phyloP scores from a whole-genome alignment of 2,113 vertebrate species.

The Nothobranchius kuhntae region DNA sequence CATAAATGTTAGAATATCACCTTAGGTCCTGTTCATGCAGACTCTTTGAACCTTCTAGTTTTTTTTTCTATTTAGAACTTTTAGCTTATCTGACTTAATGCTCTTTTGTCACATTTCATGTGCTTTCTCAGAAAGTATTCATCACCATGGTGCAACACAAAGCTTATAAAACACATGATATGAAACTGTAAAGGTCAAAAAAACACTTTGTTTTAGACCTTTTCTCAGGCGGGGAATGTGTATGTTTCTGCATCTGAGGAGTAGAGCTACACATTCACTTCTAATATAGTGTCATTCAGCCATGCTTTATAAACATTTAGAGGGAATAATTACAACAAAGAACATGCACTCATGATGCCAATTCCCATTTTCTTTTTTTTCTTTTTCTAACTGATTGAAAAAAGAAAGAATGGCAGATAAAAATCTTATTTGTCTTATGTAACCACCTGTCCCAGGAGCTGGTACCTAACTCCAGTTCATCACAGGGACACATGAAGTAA shows the following conservation, averaged over 20 bases:
- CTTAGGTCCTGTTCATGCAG: too few relatives aligned
- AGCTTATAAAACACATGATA: neutral
- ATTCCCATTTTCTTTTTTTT: too few relatives aligned
- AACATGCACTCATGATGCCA: neutral
- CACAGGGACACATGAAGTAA: too few relatives aligned
- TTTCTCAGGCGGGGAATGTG: neutral
- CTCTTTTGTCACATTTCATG: neutral
- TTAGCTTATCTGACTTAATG: neutral
- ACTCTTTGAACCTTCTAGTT: too few relatives aligned
- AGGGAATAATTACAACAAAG: neutral
- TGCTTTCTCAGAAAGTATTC: neutral
- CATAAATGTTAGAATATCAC: too few relatives aligned
- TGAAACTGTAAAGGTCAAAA: slow-evolving; percentile 6
- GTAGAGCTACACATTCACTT: slow-evolving; percentile 9
- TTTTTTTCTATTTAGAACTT: too few relatives aligned
- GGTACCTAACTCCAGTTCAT: too few relatives aligned
- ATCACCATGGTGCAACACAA: slow-evolving; percentile 6
- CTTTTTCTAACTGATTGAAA: too few relatives aligned
- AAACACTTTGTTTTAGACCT: slow-evolving; percentile 5
- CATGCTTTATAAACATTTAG: slow-evolving; percentile 18
- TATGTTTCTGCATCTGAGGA: neutral
- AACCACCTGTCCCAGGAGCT: too few relatives aligned
- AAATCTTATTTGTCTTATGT: too few relatives aligned
- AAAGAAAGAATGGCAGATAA: too few relatives aligned
- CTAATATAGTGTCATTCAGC: slow-evolving; percentile 14